Evolutionary conservation across 2,797 vertebrate genomes (phyloP).

Genomic region (Danio tinwini): DNA sequence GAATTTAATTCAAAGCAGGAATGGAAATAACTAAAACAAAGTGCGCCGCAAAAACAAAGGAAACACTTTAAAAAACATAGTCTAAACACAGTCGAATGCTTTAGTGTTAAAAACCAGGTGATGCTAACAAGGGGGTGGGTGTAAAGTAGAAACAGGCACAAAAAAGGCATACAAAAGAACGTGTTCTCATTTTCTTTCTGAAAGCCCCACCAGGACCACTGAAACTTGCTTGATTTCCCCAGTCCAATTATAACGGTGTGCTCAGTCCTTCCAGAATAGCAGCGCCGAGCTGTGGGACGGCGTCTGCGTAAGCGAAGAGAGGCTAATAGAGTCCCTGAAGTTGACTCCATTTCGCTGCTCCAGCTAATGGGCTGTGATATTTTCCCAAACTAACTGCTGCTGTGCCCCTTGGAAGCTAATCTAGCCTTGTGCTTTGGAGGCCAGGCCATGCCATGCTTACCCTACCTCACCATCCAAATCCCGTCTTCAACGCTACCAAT

Average conservation of each 20-base stretch:
- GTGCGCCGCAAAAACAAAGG: neutral
- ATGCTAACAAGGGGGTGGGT: conserved; percentile 70
- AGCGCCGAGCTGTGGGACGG: conserved; percentile 83
- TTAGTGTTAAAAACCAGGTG: conserved; percentile 71
- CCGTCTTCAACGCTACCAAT: conserved; percentile 17
- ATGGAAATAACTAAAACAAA: conserved; percentile 33
- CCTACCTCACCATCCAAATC: conserved; percentile 38
- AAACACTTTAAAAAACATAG: conserved; percentile 8
- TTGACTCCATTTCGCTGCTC: conserved; percentile 92
- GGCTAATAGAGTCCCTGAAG: conserved; percentile 95
- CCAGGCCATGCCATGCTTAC: conserved; percentile 53
- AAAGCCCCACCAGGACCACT: conserved; percentile 84
- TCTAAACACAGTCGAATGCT: conserved; percentile 55
- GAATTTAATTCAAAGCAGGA: conserved; percentile 35
- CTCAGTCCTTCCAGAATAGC: conserved; percentile 88
- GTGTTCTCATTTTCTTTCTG: conserved; percentile 77
- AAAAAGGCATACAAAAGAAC: conserved; percentile 76
- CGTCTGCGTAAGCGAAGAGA: conserved; percentile 87
- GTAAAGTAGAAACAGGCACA: conserved; percentile 33
- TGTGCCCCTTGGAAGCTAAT: conserved; percentile 82
- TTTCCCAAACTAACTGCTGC: conserved; percentile 87
- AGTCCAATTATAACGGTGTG: conserved; percentile 93
- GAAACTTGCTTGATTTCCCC: conserved; percentile 96
- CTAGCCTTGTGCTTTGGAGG: conserved; percentile 72
- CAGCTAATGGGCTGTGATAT: conserved; percentile 95